Percentiles rank a stretch among this genome's conserved stretches.
phyloP scores from a whole-genome alignment of 1,140 invertebrate species.

The Caenorhabditis inopinata region DNA sequence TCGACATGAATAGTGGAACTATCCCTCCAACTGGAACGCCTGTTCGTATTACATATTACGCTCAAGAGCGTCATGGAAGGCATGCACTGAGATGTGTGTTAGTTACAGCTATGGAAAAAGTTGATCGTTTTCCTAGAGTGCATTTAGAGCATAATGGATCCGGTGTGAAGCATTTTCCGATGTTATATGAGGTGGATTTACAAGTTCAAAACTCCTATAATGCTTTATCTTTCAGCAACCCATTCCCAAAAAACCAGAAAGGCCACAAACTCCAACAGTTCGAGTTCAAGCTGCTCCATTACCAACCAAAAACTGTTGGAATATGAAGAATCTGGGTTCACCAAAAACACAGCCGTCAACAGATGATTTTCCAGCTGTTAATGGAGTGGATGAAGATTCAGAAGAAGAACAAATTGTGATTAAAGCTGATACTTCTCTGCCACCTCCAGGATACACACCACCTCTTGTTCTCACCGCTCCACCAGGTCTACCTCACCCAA shows the following conservation, averaged over 20 bases:
- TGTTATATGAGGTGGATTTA: neutral
- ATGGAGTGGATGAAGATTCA: neutral
- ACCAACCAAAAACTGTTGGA: neutral
- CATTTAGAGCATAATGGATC: neutral
- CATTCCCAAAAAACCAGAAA: neutral
- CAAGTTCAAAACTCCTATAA: too few relatives aligned
- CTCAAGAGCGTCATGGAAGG: conserved; percentile 1
- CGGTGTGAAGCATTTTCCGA: neutral
- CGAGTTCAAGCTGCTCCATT: neutral
- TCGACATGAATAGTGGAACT: neutral
- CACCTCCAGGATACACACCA: neutral
- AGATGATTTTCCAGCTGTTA: neutral
- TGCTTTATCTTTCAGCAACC: neutral
- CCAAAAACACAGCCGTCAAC: neutral
- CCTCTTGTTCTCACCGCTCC: neutral
- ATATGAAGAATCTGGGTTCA: neutral
- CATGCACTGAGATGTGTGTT: conserved; percentile 4
- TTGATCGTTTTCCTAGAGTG: neutral
- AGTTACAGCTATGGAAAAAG: neutral
- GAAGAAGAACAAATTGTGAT: neutral
- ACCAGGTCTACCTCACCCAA: neutral
- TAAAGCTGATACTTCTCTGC: too few relatives aligned
- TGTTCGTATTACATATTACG: conserved; percentile 10
- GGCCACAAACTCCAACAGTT: neutral
- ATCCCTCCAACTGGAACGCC: neutral